Evolutionary conservation across 1,140 invertebrate genomes (phyloP).

Genomic region (Drosophila cardini): DNA sequence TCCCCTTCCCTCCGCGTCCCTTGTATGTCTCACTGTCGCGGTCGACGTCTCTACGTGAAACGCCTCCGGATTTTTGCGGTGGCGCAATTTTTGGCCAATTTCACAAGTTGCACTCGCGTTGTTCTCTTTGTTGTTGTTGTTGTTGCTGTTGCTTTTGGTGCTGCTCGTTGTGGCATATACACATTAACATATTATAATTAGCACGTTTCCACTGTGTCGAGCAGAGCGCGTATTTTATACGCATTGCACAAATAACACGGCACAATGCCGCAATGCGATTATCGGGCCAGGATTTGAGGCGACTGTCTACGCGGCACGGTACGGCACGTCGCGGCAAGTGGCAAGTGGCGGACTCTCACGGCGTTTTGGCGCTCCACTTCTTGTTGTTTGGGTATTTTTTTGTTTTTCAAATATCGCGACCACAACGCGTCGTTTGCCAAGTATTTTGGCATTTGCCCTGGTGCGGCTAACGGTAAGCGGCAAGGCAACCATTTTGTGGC

Average conservation of each 20-base stretch:
- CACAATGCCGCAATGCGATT: conserved; percentile 49
- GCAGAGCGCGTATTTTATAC: conserved; percentile 49
- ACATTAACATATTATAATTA: conserved; percentile 70
- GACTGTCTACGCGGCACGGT: conserved; percentile 1
- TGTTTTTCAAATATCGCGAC: conserved; percentile 38
- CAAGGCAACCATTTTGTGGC: conserved; percentile 22
- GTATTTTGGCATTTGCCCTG: conserved; percentile 16
- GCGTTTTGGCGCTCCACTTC: conserved; percentile 52
- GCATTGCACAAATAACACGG: conserved; percentile 49
- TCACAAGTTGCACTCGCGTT: conserved; percentile 55
- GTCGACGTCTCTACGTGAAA: conserved; percentile 16
- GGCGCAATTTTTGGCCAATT: conserved; percentile 64
- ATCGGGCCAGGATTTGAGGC: conserved; percentile 47
- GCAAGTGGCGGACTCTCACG: conserved; percentile 22
- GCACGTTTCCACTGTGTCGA: conserved; percentile 52
- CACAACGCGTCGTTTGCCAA: conserved; percentile 51
- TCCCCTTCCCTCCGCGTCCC: neutral
- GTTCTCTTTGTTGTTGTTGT: neutral
- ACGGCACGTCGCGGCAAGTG: neutral
- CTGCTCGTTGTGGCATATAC: conserved; percentile 22
- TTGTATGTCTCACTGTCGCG: neutral
- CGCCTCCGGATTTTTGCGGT: conserved; percentile 36
- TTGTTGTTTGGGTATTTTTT: neutral
- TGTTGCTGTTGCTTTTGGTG: neutral
- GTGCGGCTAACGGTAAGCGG: neutral